Percentiles rank a stretch among this genome's conserved stretches.
Conservation (phyloP, 2,888 invertebrate genomes). For the Protodeltote pygarga region DNA sequence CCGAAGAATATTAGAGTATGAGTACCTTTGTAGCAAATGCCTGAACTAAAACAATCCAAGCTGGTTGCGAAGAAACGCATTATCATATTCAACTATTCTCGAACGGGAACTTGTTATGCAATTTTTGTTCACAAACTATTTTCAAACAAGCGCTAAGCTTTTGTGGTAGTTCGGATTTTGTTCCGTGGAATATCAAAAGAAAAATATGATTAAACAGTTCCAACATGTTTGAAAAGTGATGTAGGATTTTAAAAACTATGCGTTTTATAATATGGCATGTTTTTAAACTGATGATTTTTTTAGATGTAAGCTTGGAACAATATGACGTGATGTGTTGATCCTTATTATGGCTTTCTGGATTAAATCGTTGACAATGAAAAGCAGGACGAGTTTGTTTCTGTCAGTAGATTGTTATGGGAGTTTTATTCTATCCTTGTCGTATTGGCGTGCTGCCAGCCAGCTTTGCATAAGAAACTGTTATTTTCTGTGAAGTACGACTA, state of each 20-base stretch:
- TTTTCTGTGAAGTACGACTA: too few species aligned
- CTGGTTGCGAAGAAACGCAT: constrained; percentile 43
- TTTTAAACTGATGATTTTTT: constrained; percentile 9
- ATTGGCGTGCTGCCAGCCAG: constrained; percentile 4
- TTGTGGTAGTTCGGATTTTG: constrained; percentile 39
- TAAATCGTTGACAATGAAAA: constrained; percentile 30
- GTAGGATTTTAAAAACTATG: constrained; percentile 12
- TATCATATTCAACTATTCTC: constrained; percentile 49
- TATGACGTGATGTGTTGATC: constrained; percentile 23
- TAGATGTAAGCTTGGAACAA: constrained; percentile 9
- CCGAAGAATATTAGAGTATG: constrained; percentile 30
- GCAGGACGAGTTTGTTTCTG: constrained; percentile 17
- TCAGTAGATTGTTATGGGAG: constrained; percentile 11
- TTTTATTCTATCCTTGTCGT: constrained; percentile 18
- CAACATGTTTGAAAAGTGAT: constrained; percentile 20
- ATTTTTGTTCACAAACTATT: constrained; percentile 52
- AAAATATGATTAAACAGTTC: constrained; percentile 43
- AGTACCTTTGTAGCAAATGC: constrained; percentile 33
- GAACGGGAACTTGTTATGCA: constrained; percentile 46
- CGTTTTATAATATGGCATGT: constrained; percentile 30
- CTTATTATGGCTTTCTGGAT: constrained; percentile 18
- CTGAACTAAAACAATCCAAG: constrained; percentile 45
- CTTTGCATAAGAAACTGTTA: constrained; percentile 11
- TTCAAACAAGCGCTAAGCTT: constrained; percentile 45
- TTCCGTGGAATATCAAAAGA: constrained; percentile 41